These are phyloP conservation scores for Eurytoma californica DNA, from an alignment of 2,888 invertebrate genomes.

Conservation along the genomic window DNA sequence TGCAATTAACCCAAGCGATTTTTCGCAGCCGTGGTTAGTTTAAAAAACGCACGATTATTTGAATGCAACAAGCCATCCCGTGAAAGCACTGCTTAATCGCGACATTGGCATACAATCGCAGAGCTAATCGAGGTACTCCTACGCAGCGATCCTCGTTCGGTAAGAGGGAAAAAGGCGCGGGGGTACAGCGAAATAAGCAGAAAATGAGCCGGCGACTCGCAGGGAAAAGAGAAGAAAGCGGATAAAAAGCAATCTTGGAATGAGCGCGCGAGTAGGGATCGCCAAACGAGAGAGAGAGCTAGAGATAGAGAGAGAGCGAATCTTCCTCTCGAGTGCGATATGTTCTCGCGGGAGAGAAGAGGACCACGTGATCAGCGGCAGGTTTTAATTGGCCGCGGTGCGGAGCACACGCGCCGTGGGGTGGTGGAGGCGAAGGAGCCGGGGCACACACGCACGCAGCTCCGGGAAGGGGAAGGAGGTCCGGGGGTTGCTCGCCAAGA, in stretches of 20 bases:
- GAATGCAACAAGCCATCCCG: not conserved
- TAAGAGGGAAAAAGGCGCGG: conserved; percentile 21
- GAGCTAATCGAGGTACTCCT: conserved; percentile 50
- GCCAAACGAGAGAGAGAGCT: conserved; percentile 29
- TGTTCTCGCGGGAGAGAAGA: conserved; percentile 27
- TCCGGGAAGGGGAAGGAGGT: conserved; percentile 49
- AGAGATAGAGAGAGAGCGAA: conserved; percentile 48
- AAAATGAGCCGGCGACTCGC: conserved; percentile 25
- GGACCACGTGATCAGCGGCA: conserved; percentile 70
- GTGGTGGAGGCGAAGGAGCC: not conserved
- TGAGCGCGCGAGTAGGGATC: conserved; percentile 10
- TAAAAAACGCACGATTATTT: not conserved
- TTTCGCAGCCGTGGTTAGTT: too few species aligned
- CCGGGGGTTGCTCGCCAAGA: conserved; percentile 37
- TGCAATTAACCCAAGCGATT: too few species aligned
- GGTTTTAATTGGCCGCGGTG: conserved; percentile 73
- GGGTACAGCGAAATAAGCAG: conserved; percentile 19
- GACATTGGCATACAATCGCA: conserved; percentile 14
- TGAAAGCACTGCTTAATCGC: conserved; percentile 6
- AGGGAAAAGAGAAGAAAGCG: conserved; percentile 36
- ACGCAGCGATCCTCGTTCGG: conserved; percentile 40
- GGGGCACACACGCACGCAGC: not conserved
- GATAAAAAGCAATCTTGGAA: conserved; percentile 11
- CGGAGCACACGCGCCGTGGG: conserved; percentile 40
- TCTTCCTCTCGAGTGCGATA: conserved; percentile 33